Conservation (phyloP, 1,140 invertebrate species). For the Acromyrmex heyeri region DNA sequence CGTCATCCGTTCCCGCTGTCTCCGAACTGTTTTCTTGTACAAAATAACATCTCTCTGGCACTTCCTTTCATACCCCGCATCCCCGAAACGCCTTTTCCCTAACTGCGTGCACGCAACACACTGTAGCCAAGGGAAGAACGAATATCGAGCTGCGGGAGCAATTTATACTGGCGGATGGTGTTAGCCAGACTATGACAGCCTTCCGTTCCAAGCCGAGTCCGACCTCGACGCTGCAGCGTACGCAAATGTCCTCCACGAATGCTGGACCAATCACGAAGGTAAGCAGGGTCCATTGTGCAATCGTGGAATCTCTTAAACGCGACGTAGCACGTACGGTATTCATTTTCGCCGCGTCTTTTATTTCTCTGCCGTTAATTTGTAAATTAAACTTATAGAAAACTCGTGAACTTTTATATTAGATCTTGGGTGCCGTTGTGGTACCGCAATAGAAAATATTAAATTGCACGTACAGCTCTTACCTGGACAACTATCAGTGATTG, state of each 20-base stretch:
- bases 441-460: constrained; percentile 12
- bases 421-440: neutral
- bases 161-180: constrained; percentile 99
- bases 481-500: neutral
- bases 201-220: constrained; percentile 96
- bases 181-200: constrained; percentile 98
- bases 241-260: constrained; percentile 87
- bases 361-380: constrained; percentile 56
- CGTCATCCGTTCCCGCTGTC: constrained; percentile 57
- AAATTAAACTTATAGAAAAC: constrained; percentile 26
- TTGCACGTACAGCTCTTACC: constrained; percentile 19
- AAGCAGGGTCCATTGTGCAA: constrained; percentile 76
- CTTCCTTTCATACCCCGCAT: constrained; percentile 72
- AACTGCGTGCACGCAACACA: constrained; percentile 87
- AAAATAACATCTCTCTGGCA: constrained; percentile 67
- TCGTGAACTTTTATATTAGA: neutral
- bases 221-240: constrained; percentile 90
- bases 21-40: constrained; percentile 53
- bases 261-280: constrained; percentile 98
- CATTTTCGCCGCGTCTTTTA: neutral
- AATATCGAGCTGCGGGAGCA: constrained; percentile 99
- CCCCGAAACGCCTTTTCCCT: constrained; percentile 81
- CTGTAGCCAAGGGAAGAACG: constrained; percentile 98
- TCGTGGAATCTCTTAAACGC: constrained; percentile 1
- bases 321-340: constrained; percentile 23